A percentile compares a stretch with the other conserved stretches of the same genome.
Evolutionary conservation across 1,140 invertebrate species (phyloP).

Genomic region (Kradibia gibbosae): DNA sequence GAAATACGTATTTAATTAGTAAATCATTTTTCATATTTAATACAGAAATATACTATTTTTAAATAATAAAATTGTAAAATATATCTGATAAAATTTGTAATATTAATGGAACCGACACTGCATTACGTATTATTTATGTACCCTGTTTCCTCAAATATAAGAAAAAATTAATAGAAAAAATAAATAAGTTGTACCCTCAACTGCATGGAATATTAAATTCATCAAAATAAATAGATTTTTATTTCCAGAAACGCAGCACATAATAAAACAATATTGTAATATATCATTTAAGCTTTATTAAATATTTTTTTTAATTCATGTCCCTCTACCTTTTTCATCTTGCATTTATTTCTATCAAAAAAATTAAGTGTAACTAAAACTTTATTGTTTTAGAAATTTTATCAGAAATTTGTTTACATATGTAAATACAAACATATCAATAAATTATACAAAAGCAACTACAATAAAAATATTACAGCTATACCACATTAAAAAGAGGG

Average conservation of each 20-base stretch:
- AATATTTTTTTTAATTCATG: neutral
- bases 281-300: conserved; percentile 17
- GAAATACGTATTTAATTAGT: conserved; percentile 26
- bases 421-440: no score
- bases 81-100: conserved; percentile 12
- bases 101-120: neutral
- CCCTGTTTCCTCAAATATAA: conserved; percentile 32
- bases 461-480: neutral
- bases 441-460: neutral
- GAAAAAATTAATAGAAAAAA: conserved; percentile 27
- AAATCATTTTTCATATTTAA: conserved; percentile 47
- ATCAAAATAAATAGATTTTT: conserved; percentile 8
- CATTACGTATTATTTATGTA: conserved; percentile 15
- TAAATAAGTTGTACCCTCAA: conserved; percentile 54
- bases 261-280: conserved; percentile 48
- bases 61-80: conserved; percentile 34
- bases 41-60: conserved; percentile 28
- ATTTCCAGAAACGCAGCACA: conserved; percentile 24
- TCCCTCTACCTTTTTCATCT: neutral
- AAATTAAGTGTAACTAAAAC: neutral
- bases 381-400: no score
- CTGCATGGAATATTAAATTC: conserved; percentile 55
- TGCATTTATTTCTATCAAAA: neutral
- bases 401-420: no score
- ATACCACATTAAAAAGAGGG: neutral